phyloP scores from a whole-genome alignment of 37 sponge, comb jelly and placozoan species.

The Mnemiopsis leidyi region DNA sequence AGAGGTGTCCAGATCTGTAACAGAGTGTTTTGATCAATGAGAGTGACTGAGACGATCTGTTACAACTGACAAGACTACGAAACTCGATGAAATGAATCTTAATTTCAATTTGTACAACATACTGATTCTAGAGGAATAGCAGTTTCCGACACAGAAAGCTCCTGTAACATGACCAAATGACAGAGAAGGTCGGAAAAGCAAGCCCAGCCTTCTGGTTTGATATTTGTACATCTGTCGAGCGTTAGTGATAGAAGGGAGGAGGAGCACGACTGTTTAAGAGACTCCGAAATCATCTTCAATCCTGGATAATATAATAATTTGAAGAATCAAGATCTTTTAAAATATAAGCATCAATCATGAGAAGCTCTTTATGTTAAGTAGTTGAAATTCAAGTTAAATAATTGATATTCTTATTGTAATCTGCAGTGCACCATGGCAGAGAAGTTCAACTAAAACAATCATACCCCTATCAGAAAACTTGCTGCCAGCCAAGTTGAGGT shows the following conservation, averaged over 20 bases:
- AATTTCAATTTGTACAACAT: neutral
- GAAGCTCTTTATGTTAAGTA: too few relatives aligned
- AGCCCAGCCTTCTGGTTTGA: conserved; percentile 42
- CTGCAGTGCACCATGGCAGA: too few relatives aligned
- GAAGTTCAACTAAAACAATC: neutral
- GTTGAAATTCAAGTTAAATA: too few relatives aligned
- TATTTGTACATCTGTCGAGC: conserved; percentile 14
- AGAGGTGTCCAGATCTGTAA: conserved; percentile 57
- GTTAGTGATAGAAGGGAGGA: neutral
- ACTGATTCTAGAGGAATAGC: conserved; percentile 40
- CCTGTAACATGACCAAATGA: conserved; percentile 15
- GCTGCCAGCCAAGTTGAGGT: neutral
- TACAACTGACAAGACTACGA: too few relatives aligned
- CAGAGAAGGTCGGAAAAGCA: conserved; percentile 8
- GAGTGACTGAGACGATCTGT: too few relatives aligned
- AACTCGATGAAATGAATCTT: too few relatives aligned
- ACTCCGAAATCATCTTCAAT: neutral
- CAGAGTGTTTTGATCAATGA: too few relatives aligned
- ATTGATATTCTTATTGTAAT: too few relatives aligned
- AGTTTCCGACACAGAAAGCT: neutral
- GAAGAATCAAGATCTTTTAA: too few relatives aligned
- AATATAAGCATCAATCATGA: too few relatives aligned
- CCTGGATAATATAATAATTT: too few relatives aligned
- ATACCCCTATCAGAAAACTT: conserved; percentile 14
- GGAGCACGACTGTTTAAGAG: conserved; percentile 10